Evolutionary conservation across 2,113 vertebrate species (phyloP), one percentile per base, ranked within the genome.

Genomic region (Pantherophis guttatus): DNA sequence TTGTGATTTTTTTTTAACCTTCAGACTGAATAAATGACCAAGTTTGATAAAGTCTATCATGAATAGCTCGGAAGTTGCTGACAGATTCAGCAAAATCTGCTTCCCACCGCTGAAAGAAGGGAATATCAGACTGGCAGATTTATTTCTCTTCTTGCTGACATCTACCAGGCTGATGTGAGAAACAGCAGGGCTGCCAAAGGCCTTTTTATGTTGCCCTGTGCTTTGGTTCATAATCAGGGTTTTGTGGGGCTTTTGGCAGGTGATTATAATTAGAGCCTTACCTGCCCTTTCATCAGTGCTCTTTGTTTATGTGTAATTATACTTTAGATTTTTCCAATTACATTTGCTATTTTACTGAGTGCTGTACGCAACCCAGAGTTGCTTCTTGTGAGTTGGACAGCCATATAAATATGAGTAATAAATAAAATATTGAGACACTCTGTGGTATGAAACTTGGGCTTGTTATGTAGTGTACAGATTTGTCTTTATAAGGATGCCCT

Each of bases 11-110:
- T 92, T 92, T 81, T 81, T 58, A 39, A 81, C 87, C 53, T 81
- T 58, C 92, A 81, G 62, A 89, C 39, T 86, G 88, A 93, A 90
- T 90, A 90, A 93, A 59, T 53, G 70, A 50, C 21, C 75, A 87
- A 54, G 48, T 86, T 54, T 93, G 70, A 86, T 44, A 87, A 89
- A 87, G 59, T 55, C 89, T 65, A 33, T 62, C 24, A 85, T 54
- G 81, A 90, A 54, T 50, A 87, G 48, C 57, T 86, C 57, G 89
- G 81, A 89, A 15, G n/a, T 50, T 86, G 55, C 75, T 93, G 48
- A 87, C 89, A 65, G 21, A 53, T 90, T 93, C 75, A 88, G 21
- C 88, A 86, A 62, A 90, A 33, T 62, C 24, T 89, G 39, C 53
- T 54, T 21, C 88, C 57, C 17, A 50, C 29, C 7, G 1, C 48